Evolutionary conservation across 2,888 invertebrate species (phyloP), one percentile per base, ranked within the genome.

Genomic region (Pasiphila rectangulata): DNA sequence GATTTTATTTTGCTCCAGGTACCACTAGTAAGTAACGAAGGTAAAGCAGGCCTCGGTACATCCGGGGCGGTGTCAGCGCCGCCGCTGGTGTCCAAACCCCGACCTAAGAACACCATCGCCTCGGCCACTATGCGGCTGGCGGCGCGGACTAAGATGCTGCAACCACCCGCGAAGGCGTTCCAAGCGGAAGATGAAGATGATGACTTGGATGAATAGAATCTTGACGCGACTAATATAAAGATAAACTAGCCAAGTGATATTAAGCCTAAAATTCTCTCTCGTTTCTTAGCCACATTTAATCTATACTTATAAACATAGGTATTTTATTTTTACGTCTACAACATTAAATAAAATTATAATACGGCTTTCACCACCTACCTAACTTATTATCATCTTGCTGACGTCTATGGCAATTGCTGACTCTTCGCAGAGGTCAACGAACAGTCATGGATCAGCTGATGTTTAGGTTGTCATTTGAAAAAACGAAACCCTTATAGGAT

Each of bases 41-140:
- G 91, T 23, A 93, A 90, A 59, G 83, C 90, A 0, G 94, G 94
- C 0, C 76, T 94, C 3, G 93, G 93, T 1, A 86, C 85, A 1
- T 68, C 71, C 0, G 84, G 77, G 1, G 59, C 65, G 1, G 67
- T 81, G 2, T 52, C 68, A 0, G 57, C 65, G 1, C 64, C 63
- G 0, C 53, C 66, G 0, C 57, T 50, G 19, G 29, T 40, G 1
- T 51, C 61, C 2, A 53, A 48, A 1, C 59, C 63, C 2, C 48
- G 59, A 1, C 56, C 61, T 0, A 61, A 57, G 19, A 75, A 73
- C 47, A 69, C 56, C 3, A 62, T 83, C 2, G 84, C 81, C 0
- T 63, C 79, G 0, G 80, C 82, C 3, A 84, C 86, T 3, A 46
- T 87, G 57, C 68, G 81, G 3, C 60, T 87, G 7, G 79, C 80